These are phyloP conservation scores for Prunella himalayana DNA, from an alignment of 2,113 vertebrate species.

Conservation along the genomic window DNA sequence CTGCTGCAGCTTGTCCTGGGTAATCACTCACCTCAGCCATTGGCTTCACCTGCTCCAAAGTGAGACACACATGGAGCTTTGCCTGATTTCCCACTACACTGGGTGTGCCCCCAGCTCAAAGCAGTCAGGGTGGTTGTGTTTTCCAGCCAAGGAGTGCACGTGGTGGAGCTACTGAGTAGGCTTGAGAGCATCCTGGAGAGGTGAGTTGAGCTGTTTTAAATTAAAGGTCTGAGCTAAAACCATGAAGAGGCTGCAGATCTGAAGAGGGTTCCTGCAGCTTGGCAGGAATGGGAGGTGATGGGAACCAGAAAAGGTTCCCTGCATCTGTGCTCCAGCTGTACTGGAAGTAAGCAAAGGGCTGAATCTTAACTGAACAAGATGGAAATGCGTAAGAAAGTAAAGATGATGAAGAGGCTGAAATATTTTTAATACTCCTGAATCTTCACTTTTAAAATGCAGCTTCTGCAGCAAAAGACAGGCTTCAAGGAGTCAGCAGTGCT, in stretches of 20 bases:
- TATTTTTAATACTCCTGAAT: conserved; percentile 52
- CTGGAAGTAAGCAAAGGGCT: neutral
- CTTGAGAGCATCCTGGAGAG: neutral
- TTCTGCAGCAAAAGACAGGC: neutral
- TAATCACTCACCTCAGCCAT: neutral
- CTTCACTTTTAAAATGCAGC: neutral
- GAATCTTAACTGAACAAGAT: neutral
- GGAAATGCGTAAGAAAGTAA: neutral
- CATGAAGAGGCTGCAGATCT: neutral
- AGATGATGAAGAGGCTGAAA: conserved; percentile 21
- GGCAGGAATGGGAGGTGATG: neutral
- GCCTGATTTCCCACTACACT: rapidly evolving
- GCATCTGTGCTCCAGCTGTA: neutral
- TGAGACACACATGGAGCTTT: rapidly evolving
- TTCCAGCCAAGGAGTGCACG: rapidly evolving
- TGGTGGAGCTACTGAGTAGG: neutral
- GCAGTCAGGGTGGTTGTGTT: rapidly evolving
- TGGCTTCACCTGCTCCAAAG: neutral
- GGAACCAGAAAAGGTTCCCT: neutral
- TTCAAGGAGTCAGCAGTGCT: conserved; percentile 34
- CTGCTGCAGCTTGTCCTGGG: neutral
- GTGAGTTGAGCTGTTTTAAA: neutral
- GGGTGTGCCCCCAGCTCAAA: rapidly evolving
- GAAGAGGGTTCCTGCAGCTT: neutral
- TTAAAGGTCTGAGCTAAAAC: neutral